A percentile compares a stretch with the other conserved stretches of the same genome.
phyloP scores from a whole-genome alignment of 2,113 vertebrate species.

The Rhegmatorhina hoffmannsi region DNA sequence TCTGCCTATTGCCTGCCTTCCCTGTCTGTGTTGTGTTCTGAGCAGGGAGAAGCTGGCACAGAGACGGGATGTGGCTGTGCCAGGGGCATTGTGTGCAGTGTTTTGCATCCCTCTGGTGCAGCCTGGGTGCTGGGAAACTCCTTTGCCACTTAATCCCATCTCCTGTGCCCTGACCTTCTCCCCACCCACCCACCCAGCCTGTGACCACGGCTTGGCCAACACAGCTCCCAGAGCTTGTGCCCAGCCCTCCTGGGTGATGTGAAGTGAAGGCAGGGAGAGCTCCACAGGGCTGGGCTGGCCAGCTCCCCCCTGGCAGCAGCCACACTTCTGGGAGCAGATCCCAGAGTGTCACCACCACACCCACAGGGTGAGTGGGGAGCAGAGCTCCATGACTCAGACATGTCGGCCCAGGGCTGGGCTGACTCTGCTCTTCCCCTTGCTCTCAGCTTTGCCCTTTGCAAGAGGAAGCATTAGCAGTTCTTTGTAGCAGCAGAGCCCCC shows the following conservation, averaged over 20 bases:
- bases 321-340: neutral
- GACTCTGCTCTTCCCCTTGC: neutral
- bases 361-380: neutral
- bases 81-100: neutral
- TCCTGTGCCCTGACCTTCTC: neutral
- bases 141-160: neutral
- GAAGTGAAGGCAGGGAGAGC: neutral
- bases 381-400: neutral
- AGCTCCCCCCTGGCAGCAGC: neutral
- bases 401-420: neutral
- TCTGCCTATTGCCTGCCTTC: neutral
- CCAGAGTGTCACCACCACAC: neutral
- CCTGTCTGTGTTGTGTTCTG: neutral
- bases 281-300: accelerated
- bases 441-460: neutral
- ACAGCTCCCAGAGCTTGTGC: neutral
- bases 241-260: neutral
- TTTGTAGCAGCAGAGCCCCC: neutral
- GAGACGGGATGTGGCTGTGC: neutral
- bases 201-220: neutral
- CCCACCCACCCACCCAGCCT: neutral
- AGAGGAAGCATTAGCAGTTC: neutral
- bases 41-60: neutral
- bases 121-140: neutral
- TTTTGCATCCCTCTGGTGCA: neutral